These are phyloP conservation scores for Arenaria interpres DNA, from an alignment of 2,113 vertebrate species.

Conservation along the genomic window DNA sequence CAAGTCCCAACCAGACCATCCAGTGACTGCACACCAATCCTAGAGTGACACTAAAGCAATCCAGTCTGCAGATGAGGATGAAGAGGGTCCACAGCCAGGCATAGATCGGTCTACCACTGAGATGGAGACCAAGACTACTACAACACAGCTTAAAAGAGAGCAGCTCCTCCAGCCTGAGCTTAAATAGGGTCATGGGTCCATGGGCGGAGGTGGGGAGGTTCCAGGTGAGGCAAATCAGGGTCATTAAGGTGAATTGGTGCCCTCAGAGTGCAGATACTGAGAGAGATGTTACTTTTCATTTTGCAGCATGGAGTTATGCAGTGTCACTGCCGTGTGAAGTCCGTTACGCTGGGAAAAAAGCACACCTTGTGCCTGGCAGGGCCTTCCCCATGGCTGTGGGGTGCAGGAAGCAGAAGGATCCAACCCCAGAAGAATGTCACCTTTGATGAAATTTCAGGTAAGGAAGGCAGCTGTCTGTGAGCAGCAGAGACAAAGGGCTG, in stretches of 20 bases:
- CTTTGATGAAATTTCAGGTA: background rate
- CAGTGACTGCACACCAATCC: fast-evolving
- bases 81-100: fast-evolving
- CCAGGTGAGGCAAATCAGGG: background rate
- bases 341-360: fast-evolving
- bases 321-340: too few relatives aligned
- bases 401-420: background rate
- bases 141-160: fast-evolving
- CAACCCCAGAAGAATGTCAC: background rate
- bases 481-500: background rate
- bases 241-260: background rate
- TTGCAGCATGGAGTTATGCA: background rate
- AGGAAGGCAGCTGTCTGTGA: background rate
- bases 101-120: fast-evolving
- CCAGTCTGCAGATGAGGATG: fast-evolving
- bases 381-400: too few relatives aligned
- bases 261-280: background rate
- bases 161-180: fast-evolving
- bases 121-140: fast-evolving
- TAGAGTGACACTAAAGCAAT: fast-evolving
- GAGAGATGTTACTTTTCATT: background rate
- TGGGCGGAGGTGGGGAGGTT: background rate
- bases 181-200: background rate
- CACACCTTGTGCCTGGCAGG: background rate
- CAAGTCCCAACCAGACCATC: fast-evolving